These are phyloP conservation scores for Dysidea cf. avara DNA, from an alignment of 37 sponge, comb jelly and placozoan genomes.

Conservation along the genomic window DNA sequence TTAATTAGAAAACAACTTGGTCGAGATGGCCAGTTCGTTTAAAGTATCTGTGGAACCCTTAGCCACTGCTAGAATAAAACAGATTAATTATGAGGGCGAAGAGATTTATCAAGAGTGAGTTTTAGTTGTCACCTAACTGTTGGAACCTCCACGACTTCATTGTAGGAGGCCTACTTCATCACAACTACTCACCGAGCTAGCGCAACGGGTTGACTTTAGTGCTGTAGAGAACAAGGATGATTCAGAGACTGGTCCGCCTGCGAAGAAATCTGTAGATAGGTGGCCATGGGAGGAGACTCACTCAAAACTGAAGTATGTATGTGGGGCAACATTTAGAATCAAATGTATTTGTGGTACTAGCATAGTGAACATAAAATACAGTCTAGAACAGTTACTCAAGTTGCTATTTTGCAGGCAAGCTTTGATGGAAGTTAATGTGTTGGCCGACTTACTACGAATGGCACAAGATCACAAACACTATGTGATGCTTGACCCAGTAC, in stretches of 20 bases:
- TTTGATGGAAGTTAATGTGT: constrained; percentile 67
- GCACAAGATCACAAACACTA: constrained; percentile 57
- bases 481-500: constrained; percentile 55
- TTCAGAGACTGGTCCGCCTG: constrained; percentile 11
- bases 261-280: constrained; percentile 44
- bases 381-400: no score
- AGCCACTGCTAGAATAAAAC: constrained; percentile 40
- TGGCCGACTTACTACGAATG: constrained; percentile 65
- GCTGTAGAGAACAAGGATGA: constrained; percentile 1
- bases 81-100: constrained; percentile 74
- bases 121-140: not conserved
- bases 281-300: constrained; percentile 77
- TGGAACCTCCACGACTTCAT: not conserved
- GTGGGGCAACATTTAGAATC: not conserved
- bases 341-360: not conserved
- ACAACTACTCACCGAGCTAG: constrained; percentile 60
- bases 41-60: constrained; percentile 66
- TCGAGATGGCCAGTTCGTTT: constrained; percentile 5
- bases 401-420: constrained; percentile 42
- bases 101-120: constrained; percentile 76
- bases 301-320: constrained; percentile 60
- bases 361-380: no score
- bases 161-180: constrained; percentile 58
- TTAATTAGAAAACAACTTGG: no score
- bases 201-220: constrained; percentile 68